These are phyloP conservation scores for Plebejus anna DNA, from an alignment of 2,888 invertebrate species.

Conservation along the genomic window DNA sequence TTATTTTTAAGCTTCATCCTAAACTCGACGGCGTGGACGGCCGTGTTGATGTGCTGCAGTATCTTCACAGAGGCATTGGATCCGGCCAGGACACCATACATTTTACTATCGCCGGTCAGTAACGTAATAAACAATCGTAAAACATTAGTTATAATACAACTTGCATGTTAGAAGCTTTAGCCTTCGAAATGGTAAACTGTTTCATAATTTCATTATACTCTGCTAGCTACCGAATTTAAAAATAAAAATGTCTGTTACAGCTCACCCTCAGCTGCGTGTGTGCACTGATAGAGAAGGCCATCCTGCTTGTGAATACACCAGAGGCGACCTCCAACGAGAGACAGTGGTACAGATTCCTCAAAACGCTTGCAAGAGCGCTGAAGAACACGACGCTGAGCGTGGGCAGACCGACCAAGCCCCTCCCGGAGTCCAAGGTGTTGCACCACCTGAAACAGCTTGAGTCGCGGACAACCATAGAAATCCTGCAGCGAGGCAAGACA, in stretches of 20 bases:
- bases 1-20: conserved; percentile 58
- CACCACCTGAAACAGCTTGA: conserved; percentile 61
- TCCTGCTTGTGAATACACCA: conserved; percentile 56
- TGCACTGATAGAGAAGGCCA: conserved; percentile 60
- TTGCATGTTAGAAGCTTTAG: background rate
- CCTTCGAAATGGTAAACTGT: background rate
- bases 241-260: conserved; percentile 45
- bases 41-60: conserved; percentile 62
- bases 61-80: conserved; percentile 62
- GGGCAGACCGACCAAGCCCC: conserved; percentile 52
- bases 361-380: conserved; percentile 69
- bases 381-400: conserved; percentile 56
- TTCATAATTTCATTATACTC: background rate
- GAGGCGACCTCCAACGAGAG: conserved; percentile 68
- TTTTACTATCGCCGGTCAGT: conserved; percentile 61
- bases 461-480: conserved; percentile 64
- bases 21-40: conserved; percentile 62
- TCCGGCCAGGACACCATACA: conserved; percentile 65
- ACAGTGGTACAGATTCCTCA: conserved; percentile 78
- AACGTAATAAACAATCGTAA: background rate
- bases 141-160: too few relatives aligned
- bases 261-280: conserved; percentile 65
- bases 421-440: conserved; percentile 50
- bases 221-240: background rate
- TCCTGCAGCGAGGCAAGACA: conserved; percentile 61